Evolutionary conservation across 2,797 vertebrate species (phyloP), one percentile per base, ranked within the genome.

Genomic region (Psittacula derbiana): DNA sequence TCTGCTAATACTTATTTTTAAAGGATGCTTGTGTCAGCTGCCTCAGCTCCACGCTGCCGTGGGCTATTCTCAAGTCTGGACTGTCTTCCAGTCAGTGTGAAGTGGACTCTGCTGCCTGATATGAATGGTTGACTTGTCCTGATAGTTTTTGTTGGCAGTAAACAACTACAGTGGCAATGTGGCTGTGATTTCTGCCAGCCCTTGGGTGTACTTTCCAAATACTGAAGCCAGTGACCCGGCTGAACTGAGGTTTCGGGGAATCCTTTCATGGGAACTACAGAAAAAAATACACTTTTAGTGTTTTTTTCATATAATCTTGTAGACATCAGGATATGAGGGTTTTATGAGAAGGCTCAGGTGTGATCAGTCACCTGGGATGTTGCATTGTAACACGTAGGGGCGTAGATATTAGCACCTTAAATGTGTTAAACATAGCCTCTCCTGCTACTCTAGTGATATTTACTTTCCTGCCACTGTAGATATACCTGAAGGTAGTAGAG

Each of bases 1-100:
- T 73, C 60, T 58, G 40, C 81, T 96, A 80, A 88, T 93, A 49
- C 70, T 90, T 91, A 44, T n/a, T 92, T 88, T 87, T 30, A 82
- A 87, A 73, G 64, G 78, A 80, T 0, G 4, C 40, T 71, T 23
- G n/a, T 95, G 82, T 90, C 92, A 92, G 74, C 88, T 91, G 80
- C 83, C 81, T 79, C 46, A 79, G 49, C 61, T 72, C 43, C 44
- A 30, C 70, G 4, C 47, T 78, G 70, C 95, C 10, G 0, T 44
- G 71, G 74, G 86, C 86, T 76, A 0, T 92, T 92, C 89, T 93
- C 46, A 43, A 75, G 62, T 80, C 89, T 86, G 61, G 36, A 50
- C 75, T 88, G 83, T 83, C 91, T 94, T 92, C 83, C 19, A 11
- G 78, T 60, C 80, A 41, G 67, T 7, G 1, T 82, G 76, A 58